Evolutionary conservation across 1,140 invertebrate genomes (phyloP).

Genomic region (Nixonia krombeini): DNA sequence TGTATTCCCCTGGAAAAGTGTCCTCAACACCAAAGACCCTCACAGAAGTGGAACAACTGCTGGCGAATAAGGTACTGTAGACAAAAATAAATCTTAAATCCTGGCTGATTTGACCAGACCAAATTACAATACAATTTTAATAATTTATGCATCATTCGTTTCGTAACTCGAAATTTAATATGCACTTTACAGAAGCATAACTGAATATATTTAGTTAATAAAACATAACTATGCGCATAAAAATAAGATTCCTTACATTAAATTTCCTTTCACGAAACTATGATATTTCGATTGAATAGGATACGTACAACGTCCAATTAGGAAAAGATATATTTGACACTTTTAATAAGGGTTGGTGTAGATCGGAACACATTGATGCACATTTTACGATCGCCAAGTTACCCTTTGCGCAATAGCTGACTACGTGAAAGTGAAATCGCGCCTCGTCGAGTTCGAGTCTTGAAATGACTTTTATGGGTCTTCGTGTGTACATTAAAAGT

Average conservation of each 20-base stretch:
- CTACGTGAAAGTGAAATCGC: slow-evolving; percentile 26
- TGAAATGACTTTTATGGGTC: slow-evolving; percentile 26
- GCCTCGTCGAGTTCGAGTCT: slow-evolving; percentile 15
- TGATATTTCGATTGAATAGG: too few relatives aligned
- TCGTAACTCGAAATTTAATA: too few relatives aligned
- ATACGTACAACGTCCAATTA: slow-evolving; percentile 4
- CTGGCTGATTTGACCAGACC: not conserved
- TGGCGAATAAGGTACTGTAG: slow-evolving; percentile 68
- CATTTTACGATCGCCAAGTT: slow-evolving; percentile 15
- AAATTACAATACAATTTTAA: too few relatives aligned
- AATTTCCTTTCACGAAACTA: too few relatives aligned
- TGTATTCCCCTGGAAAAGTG: slow-evolving; percentile 51
- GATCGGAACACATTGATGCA: slow-evolving; percentile 11
- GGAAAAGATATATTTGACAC: slow-evolving; percentile 9
- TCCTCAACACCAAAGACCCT: slow-evolving; percentile 61
- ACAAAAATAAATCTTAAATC: too few relatives aligned
- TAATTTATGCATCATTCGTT: too few relatives aligned
- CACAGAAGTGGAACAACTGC: slow-evolving; percentile 62
- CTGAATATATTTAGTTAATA: too few relatives aligned
- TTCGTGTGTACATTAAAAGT: slow-evolving; percentile 19
- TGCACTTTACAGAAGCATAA: too few relatives aligned
- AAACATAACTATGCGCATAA: too few relatives aligned
- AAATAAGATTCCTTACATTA: too few relatives aligned
- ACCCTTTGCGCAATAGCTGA: slow-evolving; percentile 23
- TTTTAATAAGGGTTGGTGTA: slow-evolving; percentile 19